phyloP scores from a whole-genome alignment of 2,888 invertebrate genomes.

The Strigamia transsilvanica region DNA sequence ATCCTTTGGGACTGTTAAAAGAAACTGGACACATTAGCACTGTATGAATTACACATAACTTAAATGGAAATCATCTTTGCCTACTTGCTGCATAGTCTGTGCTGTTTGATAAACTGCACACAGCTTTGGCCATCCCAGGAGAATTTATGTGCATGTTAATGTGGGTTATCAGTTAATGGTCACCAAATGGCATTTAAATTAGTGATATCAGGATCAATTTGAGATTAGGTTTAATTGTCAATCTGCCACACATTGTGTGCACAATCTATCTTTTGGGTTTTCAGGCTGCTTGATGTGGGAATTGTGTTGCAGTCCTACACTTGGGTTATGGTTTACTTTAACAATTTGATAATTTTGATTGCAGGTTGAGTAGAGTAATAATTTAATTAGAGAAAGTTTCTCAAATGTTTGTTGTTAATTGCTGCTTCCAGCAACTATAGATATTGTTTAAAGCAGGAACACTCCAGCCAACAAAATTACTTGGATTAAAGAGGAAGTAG shows the following conservation, averaged over 20 bases:
- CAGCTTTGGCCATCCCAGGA: not conserved
- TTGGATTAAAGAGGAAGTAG: not conserved
- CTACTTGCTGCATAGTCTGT: too few species aligned
- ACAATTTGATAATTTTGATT: constrained; percentile 8
- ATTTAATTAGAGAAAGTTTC: constrained; percentile 1
- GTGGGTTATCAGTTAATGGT: constrained; percentile 5
- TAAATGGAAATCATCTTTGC: too few species aligned
- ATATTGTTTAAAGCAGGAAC: not conserved
- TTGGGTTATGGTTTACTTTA: not conserved
- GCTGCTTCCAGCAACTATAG: not conserved
- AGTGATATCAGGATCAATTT: constrained; percentile 2
- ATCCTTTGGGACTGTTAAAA: too few species aligned
- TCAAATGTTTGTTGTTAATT: not conserved
- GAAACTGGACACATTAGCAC: too few species aligned
- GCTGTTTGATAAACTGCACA: not conserved
- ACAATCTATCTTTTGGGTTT: not conserved
- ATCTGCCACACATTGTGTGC: not conserved
- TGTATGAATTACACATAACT: too few species aligned
- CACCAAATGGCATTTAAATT: not conserved
- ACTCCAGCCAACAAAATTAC: not conserved
- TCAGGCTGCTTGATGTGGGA: not conserved
- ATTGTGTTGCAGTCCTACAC: not conserved
- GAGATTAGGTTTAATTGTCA: constrained; percentile 3
- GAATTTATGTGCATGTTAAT: constrained; percentile 8
- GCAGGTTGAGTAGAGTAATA: not conserved